Percentiles rank a stretch among this genome's conserved stretches.
phyloP scores from a whole-genome alignment of 2,888 invertebrate genomes.

The Drosophila infuscata region DNA sequence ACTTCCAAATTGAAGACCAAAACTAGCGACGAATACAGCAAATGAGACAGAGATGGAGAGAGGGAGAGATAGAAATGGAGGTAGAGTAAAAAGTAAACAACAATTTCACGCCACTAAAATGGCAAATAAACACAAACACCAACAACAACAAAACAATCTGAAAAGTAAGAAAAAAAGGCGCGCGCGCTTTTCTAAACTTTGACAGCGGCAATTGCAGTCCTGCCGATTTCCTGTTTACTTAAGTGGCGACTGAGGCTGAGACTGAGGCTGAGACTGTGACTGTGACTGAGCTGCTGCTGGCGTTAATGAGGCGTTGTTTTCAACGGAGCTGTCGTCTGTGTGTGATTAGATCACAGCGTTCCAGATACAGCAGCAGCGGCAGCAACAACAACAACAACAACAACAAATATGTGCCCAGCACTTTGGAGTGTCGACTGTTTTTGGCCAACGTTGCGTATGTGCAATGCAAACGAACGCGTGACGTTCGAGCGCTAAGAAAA shows the following conservation, averaged over 20 bases:
- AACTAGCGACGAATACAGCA: constrained; percentile 10
- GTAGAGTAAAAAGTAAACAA: constrained; percentile 49
- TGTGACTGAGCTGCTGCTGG: constrained; percentile 37
- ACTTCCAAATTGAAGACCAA: constrained; percentile 17
- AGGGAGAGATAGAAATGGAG: background rate
- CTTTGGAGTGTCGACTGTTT: constrained; percentile 53
- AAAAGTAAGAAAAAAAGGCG: constrained; percentile 16
- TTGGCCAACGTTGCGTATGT: constrained; percentile 69
- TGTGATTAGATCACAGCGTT: constrained; percentile 53
- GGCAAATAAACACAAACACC: constrained; percentile 33
- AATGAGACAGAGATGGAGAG: background rate
- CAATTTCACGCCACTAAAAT: constrained; percentile 57
- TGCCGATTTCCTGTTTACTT: constrained; percentile 74
- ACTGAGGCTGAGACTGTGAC: constrained; percentile 27
- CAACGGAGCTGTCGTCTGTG: constrained; percentile 16
- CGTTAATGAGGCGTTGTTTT: constrained; percentile 61
- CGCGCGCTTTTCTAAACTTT: constrained; percentile 56
- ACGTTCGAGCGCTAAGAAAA: constrained; percentile 63
- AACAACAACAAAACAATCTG: constrained; percentile 15
- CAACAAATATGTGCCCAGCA: constrained; percentile 56
- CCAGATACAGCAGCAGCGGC: constrained; percentile 12
- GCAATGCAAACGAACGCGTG: constrained; percentile 68
- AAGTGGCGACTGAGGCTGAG: constrained; percentile 1
- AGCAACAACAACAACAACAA: constrained; percentile 17
- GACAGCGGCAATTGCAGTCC: constrained; percentile 42